Conservation (phyloP, 2,888 invertebrate genomes). For the Diachrysia chrysitis region DNA sequence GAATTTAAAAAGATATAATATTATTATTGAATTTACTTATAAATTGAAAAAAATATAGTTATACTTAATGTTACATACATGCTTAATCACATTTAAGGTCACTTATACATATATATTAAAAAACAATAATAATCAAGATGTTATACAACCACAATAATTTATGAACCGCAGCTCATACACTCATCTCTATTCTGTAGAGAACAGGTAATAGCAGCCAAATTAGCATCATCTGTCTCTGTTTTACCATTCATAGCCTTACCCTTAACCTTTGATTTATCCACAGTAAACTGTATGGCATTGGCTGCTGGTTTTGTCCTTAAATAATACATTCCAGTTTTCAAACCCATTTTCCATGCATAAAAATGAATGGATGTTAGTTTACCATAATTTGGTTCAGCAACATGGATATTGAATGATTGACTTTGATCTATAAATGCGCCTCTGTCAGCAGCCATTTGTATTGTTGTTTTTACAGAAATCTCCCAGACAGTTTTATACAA, state of each 20-base stretch:
- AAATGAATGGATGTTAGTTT: slow-evolving; percentile 99
- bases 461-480: slow-evolving; percentile 96
- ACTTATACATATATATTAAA: background rate
- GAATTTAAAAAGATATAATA: background rate
- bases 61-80: background rate
- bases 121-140: background rate
- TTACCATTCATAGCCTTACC: slow-evolving; percentile 68
- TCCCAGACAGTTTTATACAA: slow-evolving; percentile 99
- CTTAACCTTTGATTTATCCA: slow-evolving; percentile 92
- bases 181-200: slow-evolving; percentile 96
- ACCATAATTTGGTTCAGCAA: slow-evolving; percentile 97
- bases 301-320: slow-evolving; percentile 98
- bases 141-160: slow-evolving; percentile 49
- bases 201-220: slow-evolving; percentile 94
- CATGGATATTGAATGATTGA: slow-evolving; percentile 99
- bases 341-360: slow-evolving; percentile 98
- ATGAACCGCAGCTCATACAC: slow-evolving; percentile 96
- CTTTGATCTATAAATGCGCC: slow-evolving; percentile 99
- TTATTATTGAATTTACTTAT: background rate
- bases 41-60: background rate
- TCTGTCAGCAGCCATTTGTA: slow-evolving; percentile 99
- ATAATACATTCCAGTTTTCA: slow-evolving; percentile 99
- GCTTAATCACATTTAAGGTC: background rate
- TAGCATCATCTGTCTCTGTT: slow-evolving; percentile 75
- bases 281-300: slow-evolving; percentile 99